These are phyloP conservation scores for Cassiopea xamachana DNA, from an alignment of 30 jellyfish, hydroid and myxozoan genomes.

Conservation along the genomic window DNA sequence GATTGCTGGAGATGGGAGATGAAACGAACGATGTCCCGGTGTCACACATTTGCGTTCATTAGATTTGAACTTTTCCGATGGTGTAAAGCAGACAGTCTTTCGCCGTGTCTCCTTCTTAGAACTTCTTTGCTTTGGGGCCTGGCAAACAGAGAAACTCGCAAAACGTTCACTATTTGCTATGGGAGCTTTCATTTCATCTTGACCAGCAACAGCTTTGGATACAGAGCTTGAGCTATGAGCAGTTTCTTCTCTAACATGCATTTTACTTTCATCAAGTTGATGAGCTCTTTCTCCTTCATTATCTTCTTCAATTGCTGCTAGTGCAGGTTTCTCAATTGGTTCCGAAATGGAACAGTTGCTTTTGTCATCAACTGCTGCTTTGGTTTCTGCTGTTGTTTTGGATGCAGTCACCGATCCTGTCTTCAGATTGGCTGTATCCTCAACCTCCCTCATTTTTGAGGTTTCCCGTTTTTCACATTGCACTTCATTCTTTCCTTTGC, in stretches of 20 bases:
- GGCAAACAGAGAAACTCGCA: slow-evolving; percentile 15
- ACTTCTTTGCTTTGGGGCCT: background rate
- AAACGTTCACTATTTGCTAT: slow-evolving; percentile 4
- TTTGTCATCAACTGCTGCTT: background rate
- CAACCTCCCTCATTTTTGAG: slow-evolving; percentile 1
- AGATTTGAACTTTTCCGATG: background rate
- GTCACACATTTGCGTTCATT: background rate
- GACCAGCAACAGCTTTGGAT: background rate
- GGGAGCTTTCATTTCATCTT: background rate
- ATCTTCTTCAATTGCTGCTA: slow-evolving; percentile 23
- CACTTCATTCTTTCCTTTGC: background rate
- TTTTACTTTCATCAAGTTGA: background rate
- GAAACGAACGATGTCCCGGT: background rate
- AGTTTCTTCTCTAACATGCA: background rate
- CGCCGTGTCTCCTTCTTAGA: slow-evolving; percentile 9
- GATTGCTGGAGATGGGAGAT: background rate
- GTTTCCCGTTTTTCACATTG: background rate
- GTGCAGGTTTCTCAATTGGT: background rate
- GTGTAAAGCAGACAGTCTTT: slow-evolving; percentile 49
- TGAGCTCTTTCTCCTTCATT: background rate
- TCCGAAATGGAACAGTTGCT: too few relatives aligned
- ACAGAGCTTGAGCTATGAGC: background rate
- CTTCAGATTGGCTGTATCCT: background rate
- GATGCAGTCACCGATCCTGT: background rate
- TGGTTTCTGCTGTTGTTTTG: background rate